These are phyloP conservation scores for Tichodroma muraria DNA, from an alignment of 2,113 vertebrate species.

Conservation along the genomic window DNA sequence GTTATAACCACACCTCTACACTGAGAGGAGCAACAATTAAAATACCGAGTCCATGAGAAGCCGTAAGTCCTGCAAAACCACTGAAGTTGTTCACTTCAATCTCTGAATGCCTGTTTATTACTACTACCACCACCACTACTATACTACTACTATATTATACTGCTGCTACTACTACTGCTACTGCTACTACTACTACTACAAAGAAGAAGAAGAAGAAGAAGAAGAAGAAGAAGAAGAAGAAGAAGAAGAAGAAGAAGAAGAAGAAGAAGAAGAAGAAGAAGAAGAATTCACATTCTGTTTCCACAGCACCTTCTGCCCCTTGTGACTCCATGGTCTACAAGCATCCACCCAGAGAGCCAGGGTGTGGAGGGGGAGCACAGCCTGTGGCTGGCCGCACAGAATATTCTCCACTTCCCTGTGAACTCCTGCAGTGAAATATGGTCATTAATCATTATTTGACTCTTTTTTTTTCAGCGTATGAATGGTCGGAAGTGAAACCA, in stretches of 20 bases:
- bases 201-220: no score
- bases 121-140: not conserved
- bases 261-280: not conserved
- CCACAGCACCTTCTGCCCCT: not conserved
- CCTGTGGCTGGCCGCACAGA: not conserved
- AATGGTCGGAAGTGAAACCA: not conserved
- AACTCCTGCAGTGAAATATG: not conserved
- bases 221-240: not conserved
- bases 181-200: no score
- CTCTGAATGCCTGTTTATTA: not conserved
- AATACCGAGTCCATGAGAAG: not conserved
- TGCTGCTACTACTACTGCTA: no score
- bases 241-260: not conserved
- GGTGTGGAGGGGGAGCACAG: accelerated
- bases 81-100: not conserved
- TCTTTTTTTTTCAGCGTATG: not conserved
- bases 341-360: not conserved
- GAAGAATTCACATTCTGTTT: not conserved
- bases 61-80: not conserved
- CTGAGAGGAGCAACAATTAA: not conserved
- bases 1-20: not conserved
- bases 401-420: not conserved
- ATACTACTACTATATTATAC: no score
- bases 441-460: not conserved
- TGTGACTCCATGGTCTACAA: not conserved